Conservation (phyloP, 2,888 invertebrate genomes). For the Hypercompe scribonia region DNA sequence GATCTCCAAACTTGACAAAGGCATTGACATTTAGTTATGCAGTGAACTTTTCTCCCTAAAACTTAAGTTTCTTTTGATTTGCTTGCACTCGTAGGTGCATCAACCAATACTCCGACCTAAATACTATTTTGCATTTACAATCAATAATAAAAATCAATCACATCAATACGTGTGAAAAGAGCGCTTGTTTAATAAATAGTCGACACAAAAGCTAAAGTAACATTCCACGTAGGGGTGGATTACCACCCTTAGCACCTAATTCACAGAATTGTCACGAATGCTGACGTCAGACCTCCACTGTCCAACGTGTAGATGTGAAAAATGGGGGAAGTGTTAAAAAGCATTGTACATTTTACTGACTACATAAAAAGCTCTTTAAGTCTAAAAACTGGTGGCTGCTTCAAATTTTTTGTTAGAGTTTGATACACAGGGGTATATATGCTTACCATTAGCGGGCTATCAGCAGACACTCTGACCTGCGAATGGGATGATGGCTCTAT, state of each 20-base stretch:
- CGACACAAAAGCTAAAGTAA: constrained; percentile 18
- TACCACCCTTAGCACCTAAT: constrained; percentile 41
- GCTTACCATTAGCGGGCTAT: not conserved
- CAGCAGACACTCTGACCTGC: not conserved
- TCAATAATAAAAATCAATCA: not conserved
- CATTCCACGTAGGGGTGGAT: constrained; percentile 22
- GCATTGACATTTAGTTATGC: no score
- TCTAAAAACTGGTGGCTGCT: constrained; percentile 3
- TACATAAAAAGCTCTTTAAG: constrained; percentile 14
- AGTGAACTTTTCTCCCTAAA: no score
- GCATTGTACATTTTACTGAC: constrained; percentile 16
- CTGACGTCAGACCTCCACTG: constrained; percentile 33
- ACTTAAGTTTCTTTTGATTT: no score
- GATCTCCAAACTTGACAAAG: no score
- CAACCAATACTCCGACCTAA: not conserved
- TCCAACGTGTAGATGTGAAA: constrained; percentile 23
- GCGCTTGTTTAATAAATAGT: not conserved
- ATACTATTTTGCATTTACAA: not conserved
- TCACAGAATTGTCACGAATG: constrained; percentile 39
- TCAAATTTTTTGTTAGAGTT: not conserved
- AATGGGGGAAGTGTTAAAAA: constrained; percentile 23
- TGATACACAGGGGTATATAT: not conserved
- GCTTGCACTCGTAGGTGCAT: no score
- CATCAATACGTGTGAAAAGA: not conserved
- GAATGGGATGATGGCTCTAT: not conserved